Percentiles rank a stretch among this genome's conserved stretches.
phyloP scores from a whole-genome alignment of 2,888 invertebrate genomes.

The Xanthorhoe designata region DNA sequence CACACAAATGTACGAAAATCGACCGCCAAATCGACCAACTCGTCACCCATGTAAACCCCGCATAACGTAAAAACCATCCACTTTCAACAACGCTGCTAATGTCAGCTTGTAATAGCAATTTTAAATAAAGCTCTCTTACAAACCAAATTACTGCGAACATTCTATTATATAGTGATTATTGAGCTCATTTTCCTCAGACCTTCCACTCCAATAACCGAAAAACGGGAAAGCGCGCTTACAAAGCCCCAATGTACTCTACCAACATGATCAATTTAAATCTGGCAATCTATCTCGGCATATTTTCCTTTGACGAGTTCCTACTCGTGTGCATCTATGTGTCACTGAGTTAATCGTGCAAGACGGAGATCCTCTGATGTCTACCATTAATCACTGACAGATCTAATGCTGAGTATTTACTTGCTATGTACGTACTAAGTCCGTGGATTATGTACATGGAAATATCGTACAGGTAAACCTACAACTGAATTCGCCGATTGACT shows the following conservation, averaged over 20 bases:
- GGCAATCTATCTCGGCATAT: slow-evolving; percentile 29
- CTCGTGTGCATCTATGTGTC: slow-evolving; percentile 44
- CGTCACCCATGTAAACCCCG: too few relatives aligned
- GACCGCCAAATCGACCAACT: too few relatives aligned
- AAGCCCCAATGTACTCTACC: slow-evolving; percentile 24
- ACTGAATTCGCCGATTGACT: not conserved
- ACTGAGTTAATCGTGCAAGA: slow-evolving; percentile 49
- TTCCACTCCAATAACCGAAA: slow-evolving; percentile 34
- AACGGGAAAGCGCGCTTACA: slow-evolving; percentile 27
- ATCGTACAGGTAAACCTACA: not conserved
- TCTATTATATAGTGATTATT: slow-evolving; percentile 19
- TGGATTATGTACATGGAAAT: not conserved
- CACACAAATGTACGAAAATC: too few relatives aligned
- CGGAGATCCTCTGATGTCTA: slow-evolving; percentile 40
- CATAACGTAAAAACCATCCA: not conserved
- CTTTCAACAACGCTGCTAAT: not conserved
- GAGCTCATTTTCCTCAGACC: slow-evolving; percentile 24
- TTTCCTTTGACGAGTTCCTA: slow-evolving; percentile 29
- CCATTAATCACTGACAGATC: slow-evolving; percentile 46
- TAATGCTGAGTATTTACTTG: slow-evolving; percentile 7
- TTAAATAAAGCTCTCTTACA: not conserved
- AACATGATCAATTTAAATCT: slow-evolving; percentile 36
- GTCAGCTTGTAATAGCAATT: not conserved
- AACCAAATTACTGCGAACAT: not conserved
- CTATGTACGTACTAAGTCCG: slow-evolving; percentile 3